phyloP scores from a whole-genome alignment of 2,113 vertebrate genomes.

The Willisornis vidua region DNA sequence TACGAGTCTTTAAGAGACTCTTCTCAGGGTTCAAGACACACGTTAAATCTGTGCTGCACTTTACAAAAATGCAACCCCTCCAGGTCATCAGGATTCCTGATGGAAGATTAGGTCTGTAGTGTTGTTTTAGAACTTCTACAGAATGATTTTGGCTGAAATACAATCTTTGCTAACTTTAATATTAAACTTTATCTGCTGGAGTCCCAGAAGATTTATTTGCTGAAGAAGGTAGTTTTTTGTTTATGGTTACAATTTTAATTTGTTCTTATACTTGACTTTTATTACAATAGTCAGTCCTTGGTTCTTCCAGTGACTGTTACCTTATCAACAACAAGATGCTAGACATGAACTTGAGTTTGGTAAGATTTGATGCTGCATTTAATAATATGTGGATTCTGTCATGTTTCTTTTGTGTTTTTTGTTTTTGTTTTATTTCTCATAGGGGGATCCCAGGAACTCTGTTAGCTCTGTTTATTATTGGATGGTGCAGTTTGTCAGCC shows the following conservation, averaged over 20 bases:
- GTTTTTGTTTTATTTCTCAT: neutral
- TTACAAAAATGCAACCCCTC: neutral
- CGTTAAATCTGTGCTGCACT: neutral
- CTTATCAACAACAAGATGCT: neutral
- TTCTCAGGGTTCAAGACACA: neutral
- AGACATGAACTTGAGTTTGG: neutral
- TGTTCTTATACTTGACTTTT: neutral
- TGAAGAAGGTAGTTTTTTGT: neutral
- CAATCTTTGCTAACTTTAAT: neutral
- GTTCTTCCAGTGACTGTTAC: neutral
- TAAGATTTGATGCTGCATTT: neutral
- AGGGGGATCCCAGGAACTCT: conserved; percentile 79
- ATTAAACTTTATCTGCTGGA: neutral
- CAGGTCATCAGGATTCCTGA: neutral
- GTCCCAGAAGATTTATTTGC: neutral
- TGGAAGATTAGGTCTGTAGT: neutral
- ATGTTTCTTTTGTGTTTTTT: neutral
- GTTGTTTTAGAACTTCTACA: neutral
- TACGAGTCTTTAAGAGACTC: neutral
- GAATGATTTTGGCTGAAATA: neutral
- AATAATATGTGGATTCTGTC: neutral
- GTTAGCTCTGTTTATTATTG: conserved; percentile 75
- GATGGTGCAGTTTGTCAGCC: conserved; percentile 90
- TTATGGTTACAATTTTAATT: neutral
- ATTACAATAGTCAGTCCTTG: neutral